Evolutionary conservation across 2,888 invertebrate genomes (phyloP).

Genomic region (Drosophila seclusa): DNA sequence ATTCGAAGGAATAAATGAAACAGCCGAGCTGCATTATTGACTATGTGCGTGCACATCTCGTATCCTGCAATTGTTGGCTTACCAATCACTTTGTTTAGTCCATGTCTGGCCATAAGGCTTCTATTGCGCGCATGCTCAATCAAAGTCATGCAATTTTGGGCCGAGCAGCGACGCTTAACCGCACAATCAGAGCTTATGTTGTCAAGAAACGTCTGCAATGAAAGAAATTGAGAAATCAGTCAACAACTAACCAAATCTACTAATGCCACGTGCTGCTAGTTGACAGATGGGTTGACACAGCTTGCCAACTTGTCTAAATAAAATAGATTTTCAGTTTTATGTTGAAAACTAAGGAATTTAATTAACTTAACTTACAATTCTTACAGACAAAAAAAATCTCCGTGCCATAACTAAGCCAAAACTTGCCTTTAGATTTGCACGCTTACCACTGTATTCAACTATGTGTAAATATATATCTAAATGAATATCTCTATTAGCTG

Average conservation of each 20-base stretch:
- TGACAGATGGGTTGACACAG: slow-evolving; percentile 10
- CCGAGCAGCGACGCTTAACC: slow-evolving; percentile 92
- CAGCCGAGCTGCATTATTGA: neutral
- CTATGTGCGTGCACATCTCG: slow-evolving; percentile 32
- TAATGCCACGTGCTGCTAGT: slow-evolving; percentile 13
- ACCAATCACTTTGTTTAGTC: slow-evolving; percentile 84
- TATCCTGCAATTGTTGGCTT: slow-evolving; percentile 64
- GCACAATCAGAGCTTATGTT: slow-evolving; percentile 87
- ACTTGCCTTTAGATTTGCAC: neutral
- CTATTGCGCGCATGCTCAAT: slow-evolving; percentile 91
- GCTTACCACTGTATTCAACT: neutral
- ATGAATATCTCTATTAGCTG: neutral
- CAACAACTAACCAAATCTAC: slow-evolving; percentile 26
- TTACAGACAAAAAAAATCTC: neutral
- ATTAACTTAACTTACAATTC: neutral
- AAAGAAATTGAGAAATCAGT: slow-evolving; percentile 35
- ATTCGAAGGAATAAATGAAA: slow-evolving; percentile 42
- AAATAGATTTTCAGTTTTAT: neutral
- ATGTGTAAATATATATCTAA: neutral
- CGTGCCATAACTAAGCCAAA: neutral
- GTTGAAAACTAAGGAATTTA: neutral
- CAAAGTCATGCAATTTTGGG: slow-evolving; percentile 91
- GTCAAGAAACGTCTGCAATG: slow-evolving; percentile 84
- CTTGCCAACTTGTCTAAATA: slow-evolving; percentile 10
- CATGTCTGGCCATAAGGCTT: slow-evolving; percentile 86